Evolutionary conservation across 2,797 vertebrate species (phyloP), one percentile per base, ranked within the genome.

Genomic region (Nothura maculosa): DNA sequence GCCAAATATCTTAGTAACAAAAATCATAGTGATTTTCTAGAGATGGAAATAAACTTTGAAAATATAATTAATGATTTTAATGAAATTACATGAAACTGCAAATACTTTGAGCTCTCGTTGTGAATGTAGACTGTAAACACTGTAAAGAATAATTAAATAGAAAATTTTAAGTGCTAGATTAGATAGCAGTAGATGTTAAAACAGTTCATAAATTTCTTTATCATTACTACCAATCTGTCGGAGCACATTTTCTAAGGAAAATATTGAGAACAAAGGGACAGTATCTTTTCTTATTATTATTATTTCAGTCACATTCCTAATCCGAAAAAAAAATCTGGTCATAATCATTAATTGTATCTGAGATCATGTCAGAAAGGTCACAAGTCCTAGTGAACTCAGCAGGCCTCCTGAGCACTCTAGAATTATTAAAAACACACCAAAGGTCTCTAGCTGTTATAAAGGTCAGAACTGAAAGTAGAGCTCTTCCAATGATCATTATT

Each of bases 391-490:
- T 60, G 42, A 50, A 83, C 68, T 72, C 10, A 69, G 36, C 28
- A 76, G 27, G 76, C 5, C 11, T 55, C 30, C 18, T 69, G 24
- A 85, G 55, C n/a, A 54, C 9, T 28, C 20, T 20, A 61, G 47
- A 52, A 69, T 50, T 45, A 73, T 48, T 34, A 89, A 92, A 82
- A n/a, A 55, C 4, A 69, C 12, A 75, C 32, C 90, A 55, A 85
- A 63, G 88, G 30, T 12, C 90, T 10, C 90, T 3, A 68, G 28
- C 77, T 66, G 87, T 83, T 88, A 43, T 24, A 92, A 94, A 87
- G 42, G 43, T 61, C 9, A 30, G 18, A 92, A 92, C 14, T 75
- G 30, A 90, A 89, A 87, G 45, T 7, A 85, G 22, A 12, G n/a
- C 10, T 69, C 7, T 62, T 74, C 18, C 36, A 30, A 8, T 62